phyloP scores from a whole-genome alignment of 2,113 vertebrate genomes.

The Phyllostomus discolor region DNA sequence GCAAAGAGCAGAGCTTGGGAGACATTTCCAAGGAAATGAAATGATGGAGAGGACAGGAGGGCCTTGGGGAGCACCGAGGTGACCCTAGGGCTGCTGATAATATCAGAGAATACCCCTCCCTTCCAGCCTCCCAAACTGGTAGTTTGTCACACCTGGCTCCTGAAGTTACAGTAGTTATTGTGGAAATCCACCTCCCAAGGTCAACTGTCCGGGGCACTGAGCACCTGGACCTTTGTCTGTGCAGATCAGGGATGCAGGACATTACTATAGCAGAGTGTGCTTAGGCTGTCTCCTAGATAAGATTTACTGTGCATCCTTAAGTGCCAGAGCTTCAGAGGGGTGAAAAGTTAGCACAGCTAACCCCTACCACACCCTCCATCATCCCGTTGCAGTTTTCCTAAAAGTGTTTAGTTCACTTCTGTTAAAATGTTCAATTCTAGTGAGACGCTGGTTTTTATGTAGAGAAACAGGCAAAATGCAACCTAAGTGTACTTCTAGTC shows the following conservation, averaged over 20 bases:
- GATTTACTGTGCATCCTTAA: neutral
- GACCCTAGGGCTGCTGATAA: neutral
- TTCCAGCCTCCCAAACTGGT: neutral
- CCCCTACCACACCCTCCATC: neutral
- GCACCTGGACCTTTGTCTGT: neutral
- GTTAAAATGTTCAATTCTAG: neutral
- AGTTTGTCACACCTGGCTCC: neutral
- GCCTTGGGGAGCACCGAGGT: neutral
- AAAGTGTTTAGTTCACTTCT: neutral
- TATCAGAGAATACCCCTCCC: neutral
- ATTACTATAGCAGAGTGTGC: accelerated
- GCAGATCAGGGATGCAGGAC: neutral
- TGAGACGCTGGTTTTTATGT: neutral
- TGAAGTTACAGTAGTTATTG: constrained; percentile 16
- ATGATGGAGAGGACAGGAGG: neutral
- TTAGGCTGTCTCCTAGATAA: neutral
- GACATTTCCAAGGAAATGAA: neutral
- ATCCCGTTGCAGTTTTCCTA: neutral
- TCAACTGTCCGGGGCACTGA: neutral
- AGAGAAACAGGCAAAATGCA: neutral
- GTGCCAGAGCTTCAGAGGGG: neutral
- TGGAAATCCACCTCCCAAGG: neutral
- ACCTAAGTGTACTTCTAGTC: neutral
- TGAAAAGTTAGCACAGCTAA: neutral
- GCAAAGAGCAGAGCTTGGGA: neutral